Conservation (phyloP, 2,888 invertebrate genomes). For the Pharmacophagus antenor region DNA sequence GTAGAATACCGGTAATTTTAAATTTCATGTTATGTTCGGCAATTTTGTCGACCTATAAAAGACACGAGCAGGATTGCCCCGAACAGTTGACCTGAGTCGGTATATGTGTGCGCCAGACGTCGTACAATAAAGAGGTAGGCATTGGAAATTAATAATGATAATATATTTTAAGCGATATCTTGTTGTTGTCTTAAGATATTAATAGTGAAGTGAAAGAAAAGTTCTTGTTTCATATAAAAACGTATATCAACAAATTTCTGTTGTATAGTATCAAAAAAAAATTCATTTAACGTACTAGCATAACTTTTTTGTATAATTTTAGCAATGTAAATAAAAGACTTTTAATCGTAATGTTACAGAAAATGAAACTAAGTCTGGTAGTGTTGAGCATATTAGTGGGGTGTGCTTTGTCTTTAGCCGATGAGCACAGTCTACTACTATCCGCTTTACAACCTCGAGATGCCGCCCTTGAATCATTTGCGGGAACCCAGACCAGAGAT, state of each 20-base stretch:
- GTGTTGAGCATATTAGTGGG: conserved; percentile 53
- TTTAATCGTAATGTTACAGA: conserved; percentile 14
- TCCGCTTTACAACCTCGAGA: conserved; percentile 42
- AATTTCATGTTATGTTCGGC: conserved; percentile 34
- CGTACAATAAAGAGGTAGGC: conserved; percentile 54
- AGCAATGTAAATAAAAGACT: too few species aligned
- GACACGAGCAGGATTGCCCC: conserved; percentile 54
- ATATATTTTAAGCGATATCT: background rate
- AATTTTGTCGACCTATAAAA: conserved; percentile 69
- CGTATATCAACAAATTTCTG: too few species aligned
- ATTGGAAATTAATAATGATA: background rate
- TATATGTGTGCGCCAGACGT: conserved; percentile 57
- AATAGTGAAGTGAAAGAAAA: too few species aligned
- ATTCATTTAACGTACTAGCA: background rate
- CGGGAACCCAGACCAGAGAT: conserved; percentile 43
- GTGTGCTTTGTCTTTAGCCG: conserved; percentile 51
- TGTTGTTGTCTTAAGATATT: background rate
- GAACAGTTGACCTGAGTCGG: conserved; percentile 55
- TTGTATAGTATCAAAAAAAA: too few species aligned
- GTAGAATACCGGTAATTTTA: conserved; percentile 30
- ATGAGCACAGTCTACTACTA: conserved; percentile 50
- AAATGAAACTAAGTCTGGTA: conserved; percentile 49
- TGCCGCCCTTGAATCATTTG: conserved; percentile 28
- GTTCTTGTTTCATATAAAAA: too few species aligned
- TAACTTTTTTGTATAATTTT: too few species aligned